Evolutionary conservation across 2,797 vertebrate species (phyloP).

Genomic region (Amazona finschi): DNA sequence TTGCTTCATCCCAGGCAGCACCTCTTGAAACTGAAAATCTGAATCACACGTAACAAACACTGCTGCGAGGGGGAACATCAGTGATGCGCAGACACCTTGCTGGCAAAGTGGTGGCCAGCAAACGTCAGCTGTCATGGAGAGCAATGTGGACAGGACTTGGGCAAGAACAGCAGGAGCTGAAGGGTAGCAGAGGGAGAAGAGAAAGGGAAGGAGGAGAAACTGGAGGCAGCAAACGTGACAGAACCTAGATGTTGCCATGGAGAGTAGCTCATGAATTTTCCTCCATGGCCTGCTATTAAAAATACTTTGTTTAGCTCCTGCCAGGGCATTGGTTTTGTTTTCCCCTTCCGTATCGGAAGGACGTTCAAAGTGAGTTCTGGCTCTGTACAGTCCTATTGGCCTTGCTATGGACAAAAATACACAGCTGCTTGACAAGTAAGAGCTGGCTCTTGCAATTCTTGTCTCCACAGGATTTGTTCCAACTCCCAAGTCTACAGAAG

Average conservation of each 20-base stretch:
- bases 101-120: accelerated
- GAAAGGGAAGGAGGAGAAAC: background rate
- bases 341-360: background rate
- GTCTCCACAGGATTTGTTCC: background rate
- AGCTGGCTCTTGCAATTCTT: background rate
- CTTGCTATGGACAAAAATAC: background rate
- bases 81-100: background rate
- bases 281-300: constrained; percentile 8
- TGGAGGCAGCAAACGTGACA: constrained; percentile 44
- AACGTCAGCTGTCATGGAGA: background rate
- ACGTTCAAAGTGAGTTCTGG: background rate
- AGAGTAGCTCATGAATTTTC: constrained; percentile 40
- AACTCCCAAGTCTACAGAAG: background rate
- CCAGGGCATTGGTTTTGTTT: background rate
- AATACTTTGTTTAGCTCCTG: constrained; percentile 22
- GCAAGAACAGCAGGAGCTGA: background rate
- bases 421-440: background rate
- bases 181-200: background rate
- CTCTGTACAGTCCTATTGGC: background rate
- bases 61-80: background rate
- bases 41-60: background rate
- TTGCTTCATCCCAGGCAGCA: background rate
- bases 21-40: background rate
- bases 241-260: constrained; percentile 54
- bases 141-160: background rate